Evolutionary conservation across 2,113 vertebrate species (phyloP).

Genomic region (Holacanthus passer): DNA sequence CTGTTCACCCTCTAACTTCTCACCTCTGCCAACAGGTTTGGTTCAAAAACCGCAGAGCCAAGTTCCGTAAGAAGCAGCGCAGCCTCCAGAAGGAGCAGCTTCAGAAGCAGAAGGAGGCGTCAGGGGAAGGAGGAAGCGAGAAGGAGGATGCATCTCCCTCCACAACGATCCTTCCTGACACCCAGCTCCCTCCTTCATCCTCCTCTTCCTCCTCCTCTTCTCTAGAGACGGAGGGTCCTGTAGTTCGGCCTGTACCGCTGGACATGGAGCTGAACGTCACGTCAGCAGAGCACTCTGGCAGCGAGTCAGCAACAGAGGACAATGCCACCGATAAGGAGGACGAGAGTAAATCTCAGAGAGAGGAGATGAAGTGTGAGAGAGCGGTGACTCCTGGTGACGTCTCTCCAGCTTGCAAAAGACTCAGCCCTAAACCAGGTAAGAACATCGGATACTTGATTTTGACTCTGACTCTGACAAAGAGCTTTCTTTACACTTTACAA

Average conservation of each 20-base stretch:
- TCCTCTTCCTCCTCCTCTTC: conserved; percentile 78
- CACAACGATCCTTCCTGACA: conserved; percentile 78
- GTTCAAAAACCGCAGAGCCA: conserved; percentile 99
- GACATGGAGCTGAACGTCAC: conserved; percentile 93
- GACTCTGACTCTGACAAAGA: not conserved
- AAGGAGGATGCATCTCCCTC: conserved; percentile 74
- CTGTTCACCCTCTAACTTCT: not conserved
- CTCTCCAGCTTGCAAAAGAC: conserved; percentile 89
- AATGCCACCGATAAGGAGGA: conserved; percentile 90
- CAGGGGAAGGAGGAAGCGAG: conserved; percentile 86
- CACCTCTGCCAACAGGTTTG: conserved; percentile 87
- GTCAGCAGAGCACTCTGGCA: conserved; percentile 94
- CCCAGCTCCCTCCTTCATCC: conserved; percentile 82
- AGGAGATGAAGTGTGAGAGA: conserved; percentile 91
- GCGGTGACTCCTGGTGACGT: conserved; percentile 85
- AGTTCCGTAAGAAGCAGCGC: conserved; percentile 98
- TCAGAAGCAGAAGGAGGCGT: conserved; percentile 96
- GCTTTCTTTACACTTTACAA: not conserved
- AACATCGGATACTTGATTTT: not conserved
- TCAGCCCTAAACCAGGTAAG: conserved; percentile 96
- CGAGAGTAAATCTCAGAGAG: conserved; percentile 87
- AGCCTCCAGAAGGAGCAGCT: conserved; percentile 99
- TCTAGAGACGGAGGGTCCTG: conserved; percentile 84
- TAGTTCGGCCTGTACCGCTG: conserved; percentile 72
- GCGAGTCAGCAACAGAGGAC: conserved; percentile 94